Percentiles rank a stretch among this genome's conserved stretches.
phyloP scores from a whole-genome alignment of 2,797 vertebrate species.

The Orestias chungarensis region DNA sequence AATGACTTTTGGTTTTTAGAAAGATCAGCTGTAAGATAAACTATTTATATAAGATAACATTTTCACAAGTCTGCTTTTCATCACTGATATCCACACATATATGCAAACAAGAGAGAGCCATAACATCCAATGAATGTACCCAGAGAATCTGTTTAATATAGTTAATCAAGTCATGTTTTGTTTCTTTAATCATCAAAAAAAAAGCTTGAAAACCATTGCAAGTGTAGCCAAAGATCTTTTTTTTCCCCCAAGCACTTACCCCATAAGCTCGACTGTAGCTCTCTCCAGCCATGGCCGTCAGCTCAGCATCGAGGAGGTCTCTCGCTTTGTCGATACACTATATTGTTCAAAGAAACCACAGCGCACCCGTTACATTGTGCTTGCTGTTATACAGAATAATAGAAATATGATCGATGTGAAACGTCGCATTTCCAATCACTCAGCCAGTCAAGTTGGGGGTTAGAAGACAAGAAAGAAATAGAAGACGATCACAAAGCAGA shows the following conservation, averaged over 20 bases:
- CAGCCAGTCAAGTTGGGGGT: neutral
- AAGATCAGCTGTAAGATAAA: constrained; percentile 8
- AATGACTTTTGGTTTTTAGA: neutral
- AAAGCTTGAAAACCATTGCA: constrained; percentile 9
- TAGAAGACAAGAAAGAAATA: neutral
- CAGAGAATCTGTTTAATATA: neutral
- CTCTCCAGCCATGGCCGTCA: constrained; percentile 99
- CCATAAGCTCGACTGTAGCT: constrained; percentile 98
- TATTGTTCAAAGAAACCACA: constrained; percentile 19
- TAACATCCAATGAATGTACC: constrained; percentile 6
- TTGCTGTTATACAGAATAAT: neutral
- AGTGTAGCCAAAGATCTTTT: constrained; percentile 11
- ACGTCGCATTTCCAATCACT: neutral
- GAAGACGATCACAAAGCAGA: neutral
- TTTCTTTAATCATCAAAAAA: constrained; percentile 9
- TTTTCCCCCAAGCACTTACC: constrained; percentile 76
- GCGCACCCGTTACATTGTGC: neutral
- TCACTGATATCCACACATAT: neutral
- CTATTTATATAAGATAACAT: constrained; percentile 3
- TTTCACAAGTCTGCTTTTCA: constrained; percentile 21
- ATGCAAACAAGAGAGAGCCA: neutral
- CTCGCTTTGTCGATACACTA: constrained; percentile 98
- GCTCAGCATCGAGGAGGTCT: constrained; percentile 94
- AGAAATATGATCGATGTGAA: neutral
- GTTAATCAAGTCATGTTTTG: neutral